Conservation (phyloP, 2,888 invertebrate species). For the Argyresthia albistria region DNA sequence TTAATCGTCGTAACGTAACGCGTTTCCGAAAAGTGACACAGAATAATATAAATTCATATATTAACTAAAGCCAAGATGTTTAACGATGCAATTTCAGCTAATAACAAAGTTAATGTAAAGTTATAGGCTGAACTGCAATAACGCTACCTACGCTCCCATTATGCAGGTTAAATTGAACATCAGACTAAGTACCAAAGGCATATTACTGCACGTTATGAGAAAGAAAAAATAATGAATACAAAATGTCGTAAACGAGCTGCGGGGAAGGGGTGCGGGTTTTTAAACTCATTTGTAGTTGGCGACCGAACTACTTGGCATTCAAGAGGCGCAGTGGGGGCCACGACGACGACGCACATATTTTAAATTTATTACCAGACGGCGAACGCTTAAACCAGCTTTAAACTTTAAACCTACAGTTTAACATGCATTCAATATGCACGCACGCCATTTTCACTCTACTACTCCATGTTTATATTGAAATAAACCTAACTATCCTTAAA, state of each 20-base stretch:
- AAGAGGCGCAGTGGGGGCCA: conserved; percentile 19
- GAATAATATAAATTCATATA: conserved; percentile 5
- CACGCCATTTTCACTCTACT: not conserved
- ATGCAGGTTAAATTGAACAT: conserved; percentile 15
- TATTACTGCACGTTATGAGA: conserved; percentile 24
- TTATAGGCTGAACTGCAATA: no score
- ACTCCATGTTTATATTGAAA: no score
- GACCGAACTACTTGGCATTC: conserved; percentile 43
- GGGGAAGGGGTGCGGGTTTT: conserved; percentile 21
- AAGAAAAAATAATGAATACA: conserved; percentile 41
- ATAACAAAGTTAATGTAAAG: no score
- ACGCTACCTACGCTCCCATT: no score
- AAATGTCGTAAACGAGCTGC: conserved; percentile 41
- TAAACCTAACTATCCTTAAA: not conserved
- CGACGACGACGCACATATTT: conserved; percentile 45
- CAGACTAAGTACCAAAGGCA: conserved; percentile 25
- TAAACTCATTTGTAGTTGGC: conserved; percentile 50
- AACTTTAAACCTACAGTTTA: not conserved
- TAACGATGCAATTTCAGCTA: no score
- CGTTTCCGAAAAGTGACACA: not conserved
- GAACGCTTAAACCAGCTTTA: not conserved
- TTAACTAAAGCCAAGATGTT: not conserved
- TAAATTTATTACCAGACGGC: conserved; percentile 50
- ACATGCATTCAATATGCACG: not conserved
- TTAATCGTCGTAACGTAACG: no score